Base-by-base conservation (phyloP, 2,888 invertebrate genomes). In the Tryphoninae sp. region DNA sequence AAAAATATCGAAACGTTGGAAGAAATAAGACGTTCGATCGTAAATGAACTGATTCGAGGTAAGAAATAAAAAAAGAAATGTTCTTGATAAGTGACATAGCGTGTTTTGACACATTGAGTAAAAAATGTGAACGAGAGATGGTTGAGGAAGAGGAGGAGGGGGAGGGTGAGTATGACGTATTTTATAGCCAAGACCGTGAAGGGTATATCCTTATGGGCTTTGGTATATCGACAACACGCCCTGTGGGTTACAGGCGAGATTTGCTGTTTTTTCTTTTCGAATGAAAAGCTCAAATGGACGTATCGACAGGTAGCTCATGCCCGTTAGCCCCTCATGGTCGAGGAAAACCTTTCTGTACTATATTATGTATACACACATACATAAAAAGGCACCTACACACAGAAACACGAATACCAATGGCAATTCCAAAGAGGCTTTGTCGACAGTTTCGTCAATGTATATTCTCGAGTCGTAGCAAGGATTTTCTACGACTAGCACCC, bases 271-370 rank as follows among this genome's bases (percentile, higher is more conserved):
- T 78, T 74, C 69, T 65, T 74, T 74, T 19, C 33, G 9, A 23
- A 68, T 68, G 62, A 62, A 74, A 81, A 69, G 69, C 69, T 69
- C 40, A 73, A 69, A 65, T 65, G 69, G 78, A 78, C 69, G 74
- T 81, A 81, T 81, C 81, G 81, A 81, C 81, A 78, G 81, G 78
- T 78, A 73, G 72, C 72, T 73, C 73, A 81, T 74, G 33, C 65
- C 77, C 16, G 73, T 81, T 81, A 78, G 69, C 64, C 58, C 26
- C 69, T 67, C 59, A 45, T 59, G 51, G 53, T 7, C 74, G 64
- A 53, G 45, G 69, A 65, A 75, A 65, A 71, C 65, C 71, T 42
- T 40, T 19, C 62, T 62, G 45, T 74, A 74, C 64, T 74, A 65
- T 74, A 64, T 19, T 33, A 33, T 33, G 33, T 33, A 33, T 33